Percentiles rank a stretch among this genome's conserved stretches.
phyloP scores from a whole-genome alignment of 2,113 vertebrate genomes.

The Capreolus pygargus region DNA sequence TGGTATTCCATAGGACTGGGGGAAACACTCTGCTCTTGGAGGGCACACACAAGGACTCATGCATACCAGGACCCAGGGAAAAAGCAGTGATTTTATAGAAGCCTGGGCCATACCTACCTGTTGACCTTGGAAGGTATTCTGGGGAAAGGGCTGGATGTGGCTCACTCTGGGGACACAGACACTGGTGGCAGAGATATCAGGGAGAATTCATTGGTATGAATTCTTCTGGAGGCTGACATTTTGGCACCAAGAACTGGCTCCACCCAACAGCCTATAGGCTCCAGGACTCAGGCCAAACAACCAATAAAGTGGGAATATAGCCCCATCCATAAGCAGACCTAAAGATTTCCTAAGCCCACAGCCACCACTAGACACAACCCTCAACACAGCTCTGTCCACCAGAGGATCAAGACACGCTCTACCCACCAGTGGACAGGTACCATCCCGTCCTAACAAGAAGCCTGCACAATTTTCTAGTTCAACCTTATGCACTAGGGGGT shows the following conservation, averaged over 20 bases:
- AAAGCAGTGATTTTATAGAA: not conserved
- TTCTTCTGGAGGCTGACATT: not conserved
- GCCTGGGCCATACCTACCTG: not conserved
- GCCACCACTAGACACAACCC: not conserved
- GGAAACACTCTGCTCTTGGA: not conserved
- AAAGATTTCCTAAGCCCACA: not conserved
- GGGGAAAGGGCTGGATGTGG: not conserved
- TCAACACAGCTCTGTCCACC: not conserved
- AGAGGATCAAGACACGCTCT: not conserved
- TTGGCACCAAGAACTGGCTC: not conserved
- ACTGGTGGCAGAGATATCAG: not conserved
- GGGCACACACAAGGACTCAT: not conserved
- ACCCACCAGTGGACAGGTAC: not conserved
- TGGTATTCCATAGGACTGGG: not conserved
- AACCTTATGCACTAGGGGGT: not conserved
- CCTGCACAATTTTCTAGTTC: not conserved
- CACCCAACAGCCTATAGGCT: not conserved
- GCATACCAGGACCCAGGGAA: not conserved
- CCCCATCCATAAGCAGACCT: not conserved
- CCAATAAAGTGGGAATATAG: not conserved
- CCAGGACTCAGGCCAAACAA: not conserved
- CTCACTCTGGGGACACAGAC: not conserved
- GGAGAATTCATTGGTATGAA: not conserved
- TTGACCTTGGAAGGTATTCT: not conserved
- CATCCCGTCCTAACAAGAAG: accelerated